Evolutionary conservation across 2,888 invertebrate genomes (phyloP).

Genomic region (Sympetrum striolatum): DNA sequence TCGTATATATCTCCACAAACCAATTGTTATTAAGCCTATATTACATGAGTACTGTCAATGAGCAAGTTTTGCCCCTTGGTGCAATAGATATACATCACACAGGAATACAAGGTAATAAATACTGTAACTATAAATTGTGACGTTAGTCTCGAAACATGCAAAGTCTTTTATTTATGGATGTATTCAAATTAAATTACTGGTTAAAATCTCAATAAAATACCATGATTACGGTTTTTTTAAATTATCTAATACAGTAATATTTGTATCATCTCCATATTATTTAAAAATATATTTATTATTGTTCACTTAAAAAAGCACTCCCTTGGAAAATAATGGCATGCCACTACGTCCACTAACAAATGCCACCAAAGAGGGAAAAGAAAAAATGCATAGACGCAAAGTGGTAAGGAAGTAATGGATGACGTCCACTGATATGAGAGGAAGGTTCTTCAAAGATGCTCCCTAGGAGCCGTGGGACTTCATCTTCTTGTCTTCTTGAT

Average conservation of each 20-base stretch:
- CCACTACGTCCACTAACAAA: slow-evolving; percentile 34
- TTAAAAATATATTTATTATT: slow-evolving; percentile 37
- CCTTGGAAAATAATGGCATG: slow-evolving; percentile 29
- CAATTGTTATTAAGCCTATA: slow-evolving; percentile 11
- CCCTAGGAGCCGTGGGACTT: slow-evolving; percentile 14
- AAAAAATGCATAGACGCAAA: slow-evolving; percentile 34
- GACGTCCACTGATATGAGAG: slow-evolving; percentile 38
- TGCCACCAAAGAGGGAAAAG: slow-evolving; percentile 32
- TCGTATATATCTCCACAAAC: slow-evolving; percentile 16
- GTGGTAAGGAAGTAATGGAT: slow-evolving; percentile 22
- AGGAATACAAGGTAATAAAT: slow-evolving; percentile 28
- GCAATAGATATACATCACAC: slow-evolving; percentile 28
- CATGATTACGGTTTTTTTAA: neutral
- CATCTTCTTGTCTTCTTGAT: slow-evolving; percentile 5
- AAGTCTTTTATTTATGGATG: neutral
- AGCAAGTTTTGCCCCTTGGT: neutral
- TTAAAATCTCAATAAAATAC: slow-evolving; percentile 15
- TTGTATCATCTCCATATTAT: slow-evolving; percentile 6
- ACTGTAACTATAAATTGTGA: slow-evolving; percentile 17
- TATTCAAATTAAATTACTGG: neutral
- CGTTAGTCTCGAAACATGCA: neutral
- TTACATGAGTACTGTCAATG: slow-evolving; percentile 13
- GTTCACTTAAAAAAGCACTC: slow-evolving; percentile 41
- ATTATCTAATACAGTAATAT: neutral
- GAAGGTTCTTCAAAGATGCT: neutral